Percentiles rank a stretch among this genome's conserved stretches.
phyloP scores from a whole-genome alignment of 2,113 vertebrate genomes.

The Melospiza melodia region DNA sequence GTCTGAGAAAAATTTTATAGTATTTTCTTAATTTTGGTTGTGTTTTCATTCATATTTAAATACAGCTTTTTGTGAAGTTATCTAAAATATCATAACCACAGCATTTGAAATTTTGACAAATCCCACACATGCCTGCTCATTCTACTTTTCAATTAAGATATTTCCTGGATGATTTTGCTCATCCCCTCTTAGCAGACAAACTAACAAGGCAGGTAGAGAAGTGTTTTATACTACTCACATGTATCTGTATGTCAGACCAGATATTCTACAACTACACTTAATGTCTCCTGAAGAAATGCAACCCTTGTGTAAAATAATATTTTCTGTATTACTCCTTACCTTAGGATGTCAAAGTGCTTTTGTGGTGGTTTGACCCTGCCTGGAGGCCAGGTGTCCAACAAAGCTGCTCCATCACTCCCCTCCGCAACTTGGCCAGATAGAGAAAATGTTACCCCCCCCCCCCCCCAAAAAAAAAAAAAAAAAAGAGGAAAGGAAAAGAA shows the following conservation, averaged over 20 bases:
- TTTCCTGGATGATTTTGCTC: neutral
- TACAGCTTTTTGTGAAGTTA: neutral
- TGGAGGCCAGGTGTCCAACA: neutral
- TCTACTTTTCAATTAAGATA: neutral
- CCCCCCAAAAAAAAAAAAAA: too few species aligned
- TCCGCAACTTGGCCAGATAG: neutral
- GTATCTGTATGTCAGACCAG: neutral
- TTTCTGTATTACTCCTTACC: neutral
- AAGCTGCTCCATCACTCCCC: neutral
- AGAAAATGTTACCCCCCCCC: neutral
- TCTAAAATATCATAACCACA: neutral
- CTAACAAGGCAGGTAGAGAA: neutral
- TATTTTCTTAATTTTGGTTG: neutral
- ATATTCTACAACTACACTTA: neutral
- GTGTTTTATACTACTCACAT: neutral
- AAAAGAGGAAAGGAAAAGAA: rapidly evolving
- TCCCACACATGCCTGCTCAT: neutral
- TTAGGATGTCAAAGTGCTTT: neutral
- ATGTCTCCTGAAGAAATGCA: neutral
- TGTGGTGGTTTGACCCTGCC: neutral
- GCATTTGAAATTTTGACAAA: neutral
- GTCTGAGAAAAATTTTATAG: neutral
- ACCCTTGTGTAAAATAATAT: neutral
- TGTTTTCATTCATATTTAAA: neutral
- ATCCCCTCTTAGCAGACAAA: neutral